Evolutionary conservation across 2,888 invertebrate species (phyloP).

Genomic region (Meghimatium bilineatum): DNA sequence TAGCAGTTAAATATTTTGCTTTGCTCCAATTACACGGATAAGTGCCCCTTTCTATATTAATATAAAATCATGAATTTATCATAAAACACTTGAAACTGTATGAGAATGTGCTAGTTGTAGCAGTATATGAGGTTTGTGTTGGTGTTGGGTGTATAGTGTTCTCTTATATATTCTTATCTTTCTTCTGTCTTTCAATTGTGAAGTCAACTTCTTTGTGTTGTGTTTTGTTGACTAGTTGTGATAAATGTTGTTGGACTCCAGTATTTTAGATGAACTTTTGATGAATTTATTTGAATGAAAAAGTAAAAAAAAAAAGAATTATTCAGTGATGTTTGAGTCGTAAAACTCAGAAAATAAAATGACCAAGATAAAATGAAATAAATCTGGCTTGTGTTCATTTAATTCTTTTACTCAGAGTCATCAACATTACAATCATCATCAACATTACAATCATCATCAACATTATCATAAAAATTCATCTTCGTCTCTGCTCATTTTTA

Average conservation of each 20-base stretch:
- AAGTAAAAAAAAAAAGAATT: not conserved
- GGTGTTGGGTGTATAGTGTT: not conserved
- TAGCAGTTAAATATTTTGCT: too few relatives aligned
- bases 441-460: too few relatives aligned
- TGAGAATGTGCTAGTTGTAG: too few relatives aligned
- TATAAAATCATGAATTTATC: too few relatives aligned
- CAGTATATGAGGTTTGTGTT: too few relatives aligned
- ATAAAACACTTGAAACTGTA: too few relatives aligned
- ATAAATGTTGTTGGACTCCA: not conserved
- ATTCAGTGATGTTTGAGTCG: not conserved
- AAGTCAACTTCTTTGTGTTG: not conserved
- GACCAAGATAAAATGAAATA: constrained; percentile 26
- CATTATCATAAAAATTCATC: too few relatives aligned
- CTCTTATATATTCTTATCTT: not conserved
- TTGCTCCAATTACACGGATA: too few relatives aligned
- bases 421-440: too few relatives aligned
- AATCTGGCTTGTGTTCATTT: not conserved
- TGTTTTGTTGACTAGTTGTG: constrained; percentile 14
- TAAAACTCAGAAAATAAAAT: constrained; percentile 20
- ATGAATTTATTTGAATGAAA: not conserved
- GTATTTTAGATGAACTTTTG: not conserved
- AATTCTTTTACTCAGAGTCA: not conserved
- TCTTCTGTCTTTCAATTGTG: not conserved
- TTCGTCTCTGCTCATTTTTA: too few relatives aligned
- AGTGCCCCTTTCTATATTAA: too few relatives aligned